phyloP scores from a whole-genome alignment of 2,888 invertebrate species.

The Eurois occulta region DNA sequence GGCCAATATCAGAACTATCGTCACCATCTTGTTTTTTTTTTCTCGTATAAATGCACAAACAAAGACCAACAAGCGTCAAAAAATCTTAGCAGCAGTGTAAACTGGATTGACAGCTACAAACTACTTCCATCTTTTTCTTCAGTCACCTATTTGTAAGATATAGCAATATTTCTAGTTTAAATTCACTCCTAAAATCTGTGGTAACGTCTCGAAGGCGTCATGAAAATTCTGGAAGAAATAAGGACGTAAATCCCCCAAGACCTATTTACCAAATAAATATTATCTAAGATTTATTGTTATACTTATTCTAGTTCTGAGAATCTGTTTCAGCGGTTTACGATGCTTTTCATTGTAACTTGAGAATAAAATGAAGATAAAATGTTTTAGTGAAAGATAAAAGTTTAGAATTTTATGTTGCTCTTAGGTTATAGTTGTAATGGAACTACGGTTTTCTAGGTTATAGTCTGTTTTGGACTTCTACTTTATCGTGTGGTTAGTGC shows the following conservation, averaged over 20 bases:
- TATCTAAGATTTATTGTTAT: conserved; percentile 43
- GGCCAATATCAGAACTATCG: not conserved
- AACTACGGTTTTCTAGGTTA: not conserved
- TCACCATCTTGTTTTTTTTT: not conserved
- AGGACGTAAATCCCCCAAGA: conserved; percentile 38
- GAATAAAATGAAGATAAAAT: conserved; percentile 43
- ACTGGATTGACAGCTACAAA: not conserved
- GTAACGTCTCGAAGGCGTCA: not conserved
- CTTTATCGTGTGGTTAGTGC: not conserved
- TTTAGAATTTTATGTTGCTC: conserved; percentile 16
- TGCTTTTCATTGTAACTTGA: conserved; percentile 32
- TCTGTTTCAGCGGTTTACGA: conserved; percentile 39
- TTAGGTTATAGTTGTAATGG: conserved; percentile 7
- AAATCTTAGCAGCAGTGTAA: not conserved
- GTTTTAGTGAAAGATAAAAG: conserved; percentile 8
- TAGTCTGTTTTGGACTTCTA: not conserved
- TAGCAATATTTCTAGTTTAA: not conserved
- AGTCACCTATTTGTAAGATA: not conserved
- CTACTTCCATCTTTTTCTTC: not conserved
- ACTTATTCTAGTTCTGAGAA: conserved; percentile 25
- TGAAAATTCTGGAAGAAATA: conserved; percentile 34
- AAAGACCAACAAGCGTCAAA: not conserved
- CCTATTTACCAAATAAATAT: conserved; percentile 57
- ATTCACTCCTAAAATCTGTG: not conserved
- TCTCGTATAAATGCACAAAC: not conserved